Evolutionary conservation across 2,888 invertebrate species (phyloP).

Genomic region (Neria commutata): DNA sequence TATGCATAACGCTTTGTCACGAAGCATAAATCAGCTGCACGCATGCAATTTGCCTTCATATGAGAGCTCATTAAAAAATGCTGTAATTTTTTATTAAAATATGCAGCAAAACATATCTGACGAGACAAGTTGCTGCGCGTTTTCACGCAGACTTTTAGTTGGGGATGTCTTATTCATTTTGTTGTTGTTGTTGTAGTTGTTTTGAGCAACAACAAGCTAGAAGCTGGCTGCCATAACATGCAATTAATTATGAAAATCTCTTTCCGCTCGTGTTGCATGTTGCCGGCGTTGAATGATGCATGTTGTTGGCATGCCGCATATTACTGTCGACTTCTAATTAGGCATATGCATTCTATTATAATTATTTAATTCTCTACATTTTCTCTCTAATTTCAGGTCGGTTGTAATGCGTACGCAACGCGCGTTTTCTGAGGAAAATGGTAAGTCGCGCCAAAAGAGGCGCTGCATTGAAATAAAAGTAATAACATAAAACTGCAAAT

Average conservation of each 20-base stretch:
- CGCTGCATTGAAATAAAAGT: too few species aligned
- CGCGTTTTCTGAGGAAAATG: slow-evolving; percentile 59
- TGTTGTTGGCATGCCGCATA: slow-evolving; percentile 15
- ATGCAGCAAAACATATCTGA: too few species aligned
- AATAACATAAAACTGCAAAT: too few species aligned
- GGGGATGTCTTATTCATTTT: not conserved
- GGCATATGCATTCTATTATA: not conserved
- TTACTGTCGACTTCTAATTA: not conserved
- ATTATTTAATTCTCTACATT: slow-evolving; percentile 20
- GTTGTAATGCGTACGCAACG: slow-evolving; percentile 59
- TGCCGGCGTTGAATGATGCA: slow-evolving; percentile 26
- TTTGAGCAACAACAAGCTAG: slow-evolving; percentile 13
- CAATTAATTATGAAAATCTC: slow-evolving; percentile 31
- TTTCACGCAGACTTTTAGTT: not conserved
- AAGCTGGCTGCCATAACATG: slow-evolving; percentile 25
- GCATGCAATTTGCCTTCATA: too few species aligned
- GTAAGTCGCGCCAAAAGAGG: too few species aligned
- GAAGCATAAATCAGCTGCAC: too few species aligned
- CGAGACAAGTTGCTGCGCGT: not conserved
- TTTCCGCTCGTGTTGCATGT: slow-evolving; percentile 16
- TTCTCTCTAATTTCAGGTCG: slow-evolving; percentile 49
- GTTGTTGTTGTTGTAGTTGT: not conserved
- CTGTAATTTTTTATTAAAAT: too few species aligned
- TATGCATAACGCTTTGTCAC: too few species aligned
- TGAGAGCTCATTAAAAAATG: too few species aligned